Evolutionary conservation across 2,888 invertebrate species (phyloP).

Genomic region (Sinotaia quadrata): DNA sequence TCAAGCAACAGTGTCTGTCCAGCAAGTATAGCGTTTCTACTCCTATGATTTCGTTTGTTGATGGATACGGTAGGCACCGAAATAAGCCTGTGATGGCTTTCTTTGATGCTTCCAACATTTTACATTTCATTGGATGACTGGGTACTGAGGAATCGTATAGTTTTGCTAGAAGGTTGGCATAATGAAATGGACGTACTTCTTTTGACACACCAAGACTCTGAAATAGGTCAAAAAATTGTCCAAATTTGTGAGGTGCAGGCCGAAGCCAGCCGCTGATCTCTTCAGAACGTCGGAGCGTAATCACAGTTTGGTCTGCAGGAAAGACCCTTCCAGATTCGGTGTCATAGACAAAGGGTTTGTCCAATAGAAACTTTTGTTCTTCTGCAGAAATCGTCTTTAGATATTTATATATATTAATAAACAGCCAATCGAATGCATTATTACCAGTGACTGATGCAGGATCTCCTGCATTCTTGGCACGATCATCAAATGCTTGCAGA

Average conservation of each 20-base stretch:
- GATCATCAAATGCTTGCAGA: not conserved
- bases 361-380: too few species aligned
- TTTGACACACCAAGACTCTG: not conserved
- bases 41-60: not conserved
- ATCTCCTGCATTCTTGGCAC: too few species aligned
- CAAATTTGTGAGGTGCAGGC: not conserved
- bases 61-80: not conserved
- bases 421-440: not conserved
- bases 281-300: not conserved
- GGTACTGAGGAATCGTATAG: not conserved
- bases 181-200: not conserved
- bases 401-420: not conserved
- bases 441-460: too few species aligned
- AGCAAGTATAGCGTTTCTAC: not conserved
- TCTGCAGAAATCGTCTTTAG: not conserved
- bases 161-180: not conserved
- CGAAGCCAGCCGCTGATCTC: not conserved
- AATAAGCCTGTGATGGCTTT: not conserved
- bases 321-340: not conserved
- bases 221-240: not conserved
- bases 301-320: not conserved
- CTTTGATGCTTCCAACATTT: not conserved
- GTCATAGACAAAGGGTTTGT: not conserved
- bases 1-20: not conserved
- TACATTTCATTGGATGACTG: not conserved